Base-by-base conservation (phyloP, 2,797 vertebrate genomes). In the Rhincodon typus region DNA sequence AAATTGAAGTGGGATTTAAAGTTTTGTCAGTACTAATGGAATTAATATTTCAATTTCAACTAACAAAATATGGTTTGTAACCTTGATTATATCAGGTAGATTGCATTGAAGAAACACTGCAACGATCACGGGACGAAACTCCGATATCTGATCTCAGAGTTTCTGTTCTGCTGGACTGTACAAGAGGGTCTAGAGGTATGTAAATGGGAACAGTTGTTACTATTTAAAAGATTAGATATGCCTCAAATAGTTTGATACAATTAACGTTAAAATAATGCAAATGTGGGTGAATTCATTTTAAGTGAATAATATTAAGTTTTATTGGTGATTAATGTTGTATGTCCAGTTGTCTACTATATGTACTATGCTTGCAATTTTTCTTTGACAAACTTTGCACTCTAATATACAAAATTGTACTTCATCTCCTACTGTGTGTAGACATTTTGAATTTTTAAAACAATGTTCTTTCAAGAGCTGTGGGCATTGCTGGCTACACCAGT, bases 151-250 rank as follows among this genome's bases (percentile, higher is more conserved):
- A 97, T 96, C 98, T 99, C 62, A 98, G 98, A 96, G 98, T 99
- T 96, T 99, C 99, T 93, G 96, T 99, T 77, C 97, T 99, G 42
- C 97, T 99, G 46, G 99, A 99, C 97, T 99, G 98, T 97, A 99
- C 98, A 0, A 98, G 99, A 7, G 99, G 99, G 79, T 99, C 99
- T 7, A 97, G 99, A 98, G 99, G 99, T 99, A 69, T 87, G 96
- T 96, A 94, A n/a, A 46, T 25, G 66, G 62, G 42, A 70, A 94
- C 69, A 42, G 13, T 72, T 50, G 67, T 95, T 74, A 74, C 93
- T 67, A 0, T 72, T 0, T 19, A n/a, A 77, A 50, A 69, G 30
- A 53, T 30, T 93, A 72, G 69, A 15, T 94, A 53, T 94, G 77
- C 13, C 27, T 77, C 8, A 34, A 57, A 77, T 95, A 46, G 34